phyloP scores from a whole-genome alignment of 2,113 vertebrate genomes.

The Petromus typicus region DNA sequence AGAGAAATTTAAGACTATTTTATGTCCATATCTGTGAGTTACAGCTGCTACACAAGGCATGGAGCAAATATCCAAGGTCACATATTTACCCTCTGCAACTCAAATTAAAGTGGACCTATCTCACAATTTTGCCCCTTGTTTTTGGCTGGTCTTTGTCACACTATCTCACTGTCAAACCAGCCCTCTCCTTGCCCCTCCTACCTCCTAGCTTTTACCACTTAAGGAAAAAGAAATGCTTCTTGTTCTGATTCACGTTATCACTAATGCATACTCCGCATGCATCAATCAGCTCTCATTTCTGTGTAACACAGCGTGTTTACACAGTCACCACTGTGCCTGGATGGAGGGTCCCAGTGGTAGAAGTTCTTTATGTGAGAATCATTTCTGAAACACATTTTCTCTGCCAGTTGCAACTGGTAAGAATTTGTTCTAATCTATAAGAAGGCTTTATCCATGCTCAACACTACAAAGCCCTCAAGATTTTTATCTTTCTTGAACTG shows the following conservation, averaged over 20 bases:
- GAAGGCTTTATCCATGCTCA: not conserved
- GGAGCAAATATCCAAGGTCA: not conserved
- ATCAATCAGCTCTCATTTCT: not conserved
- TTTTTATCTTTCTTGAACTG: conserved; percentile 53
- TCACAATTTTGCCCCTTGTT: not conserved
- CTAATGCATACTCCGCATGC: not conserved
- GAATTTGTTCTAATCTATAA: conserved; percentile 2
- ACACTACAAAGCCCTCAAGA: conserved; percentile 9
- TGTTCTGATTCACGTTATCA: not conserved
- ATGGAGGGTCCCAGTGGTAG: not conserved
- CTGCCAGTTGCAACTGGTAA: not conserved
- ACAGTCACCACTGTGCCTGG: not conserved
- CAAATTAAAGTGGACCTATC: not conserved
- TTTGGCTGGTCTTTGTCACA: not conserved
- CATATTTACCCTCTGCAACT: not conserved
- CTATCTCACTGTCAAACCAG: not conserved
- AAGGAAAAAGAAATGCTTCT: not conserved
- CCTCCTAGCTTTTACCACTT: not conserved
- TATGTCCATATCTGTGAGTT: not conserved
- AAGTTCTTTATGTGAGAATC: not conserved
- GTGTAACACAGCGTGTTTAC: not conserved
- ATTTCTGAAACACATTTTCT: conserved; percentile 27
- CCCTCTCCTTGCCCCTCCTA: not conserved
- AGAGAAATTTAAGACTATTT: not conserved
- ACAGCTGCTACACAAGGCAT: not conserved